phyloP scores from a whole-genome alignment of 1,140 invertebrate genomes.

The Drosophila virilis region DNA sequence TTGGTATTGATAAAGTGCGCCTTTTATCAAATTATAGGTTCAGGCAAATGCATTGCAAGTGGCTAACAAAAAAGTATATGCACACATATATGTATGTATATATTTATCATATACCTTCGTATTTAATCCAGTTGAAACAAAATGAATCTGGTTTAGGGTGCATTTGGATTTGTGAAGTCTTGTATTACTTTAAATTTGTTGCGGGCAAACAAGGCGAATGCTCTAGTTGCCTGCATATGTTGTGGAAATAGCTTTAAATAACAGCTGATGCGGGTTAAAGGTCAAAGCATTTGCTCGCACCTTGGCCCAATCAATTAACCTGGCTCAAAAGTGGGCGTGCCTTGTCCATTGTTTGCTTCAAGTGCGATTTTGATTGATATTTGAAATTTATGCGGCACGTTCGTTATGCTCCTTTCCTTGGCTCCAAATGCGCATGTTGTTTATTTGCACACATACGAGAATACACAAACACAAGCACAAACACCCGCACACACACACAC shows the following conservation, averaged over 20 bases:
- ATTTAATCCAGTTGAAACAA: not conserved
- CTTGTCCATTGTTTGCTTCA: constrained; percentile 50
- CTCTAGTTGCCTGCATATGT: too few relatives aligned
- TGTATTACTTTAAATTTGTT: too few relatives aligned
- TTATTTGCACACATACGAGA: constrained; percentile 51
- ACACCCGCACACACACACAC: constrained; percentile 23
- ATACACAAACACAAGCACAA: constrained; percentile 2
- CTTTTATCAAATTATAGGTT: constrained; percentile 53
- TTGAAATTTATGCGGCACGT: constrained; percentile 62
- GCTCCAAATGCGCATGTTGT: constrained; percentile 35
- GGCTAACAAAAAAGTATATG: not conserved
- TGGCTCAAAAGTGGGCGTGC: constrained; percentile 44
- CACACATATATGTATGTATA: not conserved
- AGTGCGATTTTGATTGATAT: constrained; percentile 71
- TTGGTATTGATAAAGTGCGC: constrained; percentile 36
- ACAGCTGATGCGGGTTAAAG: constrained; percentile 5
- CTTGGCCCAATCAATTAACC: constrained; percentile 54
- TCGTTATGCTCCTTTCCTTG: constrained; percentile 27
- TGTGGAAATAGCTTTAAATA: not conserved
- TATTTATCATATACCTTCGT: not conserved
- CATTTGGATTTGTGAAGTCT: too few relatives aligned
- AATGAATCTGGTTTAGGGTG: not conserved
- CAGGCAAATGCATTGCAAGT: constrained; percentile 21
- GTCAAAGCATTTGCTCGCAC: constrained; percentile 15
- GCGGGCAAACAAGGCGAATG: too few relatives aligned